Evolutionary conservation across 2,797 vertebrate genomes (phyloP), one percentile per base, ranked within the genome.

Genomic region (Tenualosa thibaudeaui): DNA sequence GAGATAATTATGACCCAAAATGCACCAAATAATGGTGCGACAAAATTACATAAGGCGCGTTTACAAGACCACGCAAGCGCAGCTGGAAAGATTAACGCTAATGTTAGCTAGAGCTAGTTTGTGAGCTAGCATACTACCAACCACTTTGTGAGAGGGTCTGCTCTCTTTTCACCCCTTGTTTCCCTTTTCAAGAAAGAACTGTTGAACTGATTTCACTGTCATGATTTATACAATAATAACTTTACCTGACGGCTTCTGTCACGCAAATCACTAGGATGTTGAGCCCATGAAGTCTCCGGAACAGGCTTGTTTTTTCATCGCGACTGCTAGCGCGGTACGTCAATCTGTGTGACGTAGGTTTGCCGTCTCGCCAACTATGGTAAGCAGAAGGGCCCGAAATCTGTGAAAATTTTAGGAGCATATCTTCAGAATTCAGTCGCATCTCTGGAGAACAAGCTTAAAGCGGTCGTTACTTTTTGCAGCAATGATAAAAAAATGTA

Each of bases 41-140:
- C 85, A 89, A 86, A 87, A 89, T 89, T 88, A 89, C 85, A 88
- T 89, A 89, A 88, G 86, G 51, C 81, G 37, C 56, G 81, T 68
- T 82, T 54, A 75, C 46, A 46, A 75, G 56, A 88, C 7, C 78
- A 85, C 88, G 87, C 87, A 85, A 54, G 86, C 86, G 86, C 88
- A 86, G 37, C 84, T 84, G 8, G 53, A 71, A 13, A 46, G 6
- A 43, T 78, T 2, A 15, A 22, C 71, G 15, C 17, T 78, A 22
- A 53, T 56, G 54, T 56, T 19, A 17, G 71, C 71, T 46, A 78
- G 46, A 46, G 71, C 71, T 78, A 78, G 7, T 46, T 78, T 78
- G 71, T 17, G 22, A 78, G 71, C 40, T 78, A 78, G 71, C 71
- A 19, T 40, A 78, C 37, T 19, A 78, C 40, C 37, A 2, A 7